These are phyloP conservation scores for Ophion obscuratus DNA, from an alignment of 2,888 invertebrate species.

Conservation along the genomic window DNA sequence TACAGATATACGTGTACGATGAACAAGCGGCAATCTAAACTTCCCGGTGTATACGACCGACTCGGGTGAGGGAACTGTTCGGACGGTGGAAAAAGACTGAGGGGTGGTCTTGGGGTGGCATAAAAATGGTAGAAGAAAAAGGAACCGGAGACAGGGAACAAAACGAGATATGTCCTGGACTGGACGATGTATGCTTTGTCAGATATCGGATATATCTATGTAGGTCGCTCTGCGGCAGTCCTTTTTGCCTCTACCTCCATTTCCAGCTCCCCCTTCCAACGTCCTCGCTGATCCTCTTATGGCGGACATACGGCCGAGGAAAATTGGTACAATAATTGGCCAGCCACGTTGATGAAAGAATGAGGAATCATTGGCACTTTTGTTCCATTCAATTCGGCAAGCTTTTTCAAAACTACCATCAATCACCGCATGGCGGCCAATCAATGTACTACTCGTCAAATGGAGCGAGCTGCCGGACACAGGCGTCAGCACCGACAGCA, in stretches of 20 bases:
- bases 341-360: not conserved
- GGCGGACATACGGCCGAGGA: not conserved
- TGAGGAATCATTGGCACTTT: not conserved
- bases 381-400: not conserved
- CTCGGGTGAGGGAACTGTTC: constrained; percentile 5
- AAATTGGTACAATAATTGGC: constrained; percentile 28
- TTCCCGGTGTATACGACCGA: constrained; percentile 7
- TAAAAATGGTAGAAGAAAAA: constrained; percentile 15
- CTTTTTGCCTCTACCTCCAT: not conserved
- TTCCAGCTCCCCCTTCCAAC: not conserved
- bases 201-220: constrained; percentile 34
- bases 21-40: constrained; percentile 35
- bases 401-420: constrained; percentile 1
- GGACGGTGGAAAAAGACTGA: constrained; percentile 12
- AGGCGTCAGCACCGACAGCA: constrained; percentile 36
- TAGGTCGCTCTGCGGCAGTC: constrained; percentile 28
- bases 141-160: constrained; percentile 7
- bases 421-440: constrained; percentile 13
- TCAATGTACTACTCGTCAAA: constrained; percentile 19
- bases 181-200: constrained; percentile 32
- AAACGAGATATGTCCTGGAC: constrained; percentile 31
- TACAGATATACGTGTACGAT: constrained; percentile 24
- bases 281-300: not conserved
- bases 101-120: not conserved
- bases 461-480: constrained; percentile 38